Evolutionary conservation across 2,113 vertebrate species (phyloP), one percentile per base, ranked within the genome.

Genomic region (Anseranas semipalmata): DNA sequence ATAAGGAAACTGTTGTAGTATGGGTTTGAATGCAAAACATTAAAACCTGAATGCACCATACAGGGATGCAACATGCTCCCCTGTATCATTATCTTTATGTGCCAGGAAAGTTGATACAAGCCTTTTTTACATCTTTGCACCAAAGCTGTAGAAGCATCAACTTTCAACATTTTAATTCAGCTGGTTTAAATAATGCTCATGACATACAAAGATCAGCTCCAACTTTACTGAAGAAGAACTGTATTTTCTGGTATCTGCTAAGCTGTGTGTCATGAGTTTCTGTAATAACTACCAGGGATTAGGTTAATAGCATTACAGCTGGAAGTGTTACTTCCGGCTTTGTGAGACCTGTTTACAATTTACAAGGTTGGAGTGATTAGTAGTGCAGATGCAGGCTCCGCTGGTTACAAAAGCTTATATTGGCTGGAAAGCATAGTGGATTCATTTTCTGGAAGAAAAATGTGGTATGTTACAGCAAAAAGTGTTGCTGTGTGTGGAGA

Each of bases 351-450:
- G 95, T 92, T 93, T 95, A 84, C 55, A 82, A 96, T 96, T 95
- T 90, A n/a, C 86, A 90, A 93, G 87, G 96, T 84, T 77, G 95
- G 83, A 97, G 94, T 97, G 91, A 97, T 98, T 96, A 98, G 96
- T 53, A 91, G 70, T 68, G 92, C 77, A 94, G 76, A 97, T 97
- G 95, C 72, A 95, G 37, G 78, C 59, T 90, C 86, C 15, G 18
- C 91, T 96, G 91, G 52, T 67, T 85, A 79, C 75, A 93, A 96
- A 95, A 74, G 72, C 93, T 59, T 93, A 85, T 59, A 55, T 21
- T 94, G 75, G 55, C 76, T 96, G 79, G 55, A 52, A 93, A 87
- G 87, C 55, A 43, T 10, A 35, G 55, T 93, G 75, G 67, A 56
- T 67, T 83, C 50, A 3, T 72, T 93, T 95, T 93, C 50, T 85